phyloP scores from a whole-genome alignment of 2,888 invertebrate species.

The Podabrus alpinus region DNA sequence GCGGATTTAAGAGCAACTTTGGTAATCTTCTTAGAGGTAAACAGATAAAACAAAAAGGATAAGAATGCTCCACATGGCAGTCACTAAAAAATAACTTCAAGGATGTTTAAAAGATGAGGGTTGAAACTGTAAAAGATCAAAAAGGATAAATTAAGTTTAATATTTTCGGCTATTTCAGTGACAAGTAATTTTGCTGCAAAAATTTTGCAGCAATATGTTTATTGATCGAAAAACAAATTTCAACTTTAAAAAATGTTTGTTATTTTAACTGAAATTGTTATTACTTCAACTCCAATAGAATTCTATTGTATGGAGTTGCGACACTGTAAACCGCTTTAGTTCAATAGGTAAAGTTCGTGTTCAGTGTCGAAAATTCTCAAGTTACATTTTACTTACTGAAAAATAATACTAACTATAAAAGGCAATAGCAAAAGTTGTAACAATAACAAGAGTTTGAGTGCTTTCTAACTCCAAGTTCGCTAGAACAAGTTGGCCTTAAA shows the following conservation, averaged over 20 bases:
- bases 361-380: conserved; percentile 3
- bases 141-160: neutral
- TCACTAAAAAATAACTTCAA: neutral
- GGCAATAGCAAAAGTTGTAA: conserved; percentile 2
- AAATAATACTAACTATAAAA: conserved; percentile 4
- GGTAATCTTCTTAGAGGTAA: neutral
- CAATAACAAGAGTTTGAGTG: conserved; percentile 2
- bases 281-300: neutral
- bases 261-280: neutral
- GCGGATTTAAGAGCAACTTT: neutral
- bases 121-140: conserved; percentile 1
- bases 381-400: conserved; percentile 3
- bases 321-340: neutral
- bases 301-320: neutral
- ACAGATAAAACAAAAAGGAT: neutral
- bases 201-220: neutral
- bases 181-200: neutral
- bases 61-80: neutral
- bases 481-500: neutral
- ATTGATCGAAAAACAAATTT: neutral
- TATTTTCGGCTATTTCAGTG: neutral
- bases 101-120: conserved; percentile 1
- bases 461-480: neutral
- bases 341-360: conserved; percentile 3
- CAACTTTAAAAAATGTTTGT: neutral